phyloP scores from a whole-genome alignment of 1,140 invertebrate genomes.

The Platorchestia sp. region DNA sequence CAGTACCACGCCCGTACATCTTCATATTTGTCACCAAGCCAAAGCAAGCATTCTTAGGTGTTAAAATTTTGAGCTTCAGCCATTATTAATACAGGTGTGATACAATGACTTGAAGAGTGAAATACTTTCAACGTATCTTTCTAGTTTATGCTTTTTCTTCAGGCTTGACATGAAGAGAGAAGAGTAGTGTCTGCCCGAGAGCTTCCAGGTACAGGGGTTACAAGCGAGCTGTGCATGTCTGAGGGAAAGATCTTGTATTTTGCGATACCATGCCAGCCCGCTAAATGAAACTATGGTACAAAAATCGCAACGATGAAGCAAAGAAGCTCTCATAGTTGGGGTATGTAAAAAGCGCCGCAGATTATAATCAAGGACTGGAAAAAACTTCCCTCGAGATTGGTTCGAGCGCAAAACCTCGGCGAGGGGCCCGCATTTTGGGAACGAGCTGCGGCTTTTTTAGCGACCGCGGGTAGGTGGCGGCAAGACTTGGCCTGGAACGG shows the following conservation, averaged over 20 bases:
- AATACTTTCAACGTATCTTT: not conserved
- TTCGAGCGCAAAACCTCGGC: conserved; percentile 22
- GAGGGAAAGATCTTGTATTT: not conserved
- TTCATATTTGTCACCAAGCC: not conserved
- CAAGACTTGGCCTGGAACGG: not conserved
- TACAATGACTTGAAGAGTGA: not conserved
- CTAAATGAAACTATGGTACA: conserved; percentile 38
- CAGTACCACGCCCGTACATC: not conserved
- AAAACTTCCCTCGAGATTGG: conserved; percentile 46
- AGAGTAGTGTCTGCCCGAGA: not conserved
- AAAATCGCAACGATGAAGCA: conserved; percentile 18
- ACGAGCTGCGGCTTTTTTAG: not conserved
- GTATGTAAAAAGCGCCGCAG: conserved; percentile 22
- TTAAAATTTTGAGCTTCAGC: not conserved
- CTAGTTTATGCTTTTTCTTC: not conserved
- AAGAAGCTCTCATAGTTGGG: conserved; percentile 42
- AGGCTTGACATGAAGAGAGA: not conserved
- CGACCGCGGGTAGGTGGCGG: not conserved
- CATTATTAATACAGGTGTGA: not conserved
- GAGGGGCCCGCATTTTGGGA: not conserved
- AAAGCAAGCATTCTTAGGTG: not conserved
- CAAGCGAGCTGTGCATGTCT: not conserved
- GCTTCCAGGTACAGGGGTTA: not conserved
- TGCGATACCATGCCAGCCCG: not conserved
- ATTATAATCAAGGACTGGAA: conserved; percentile 45